phyloP scores from a whole-genome alignment of 2,888 invertebrate genomes.

The Bhutanitis thaidina region DNA sequence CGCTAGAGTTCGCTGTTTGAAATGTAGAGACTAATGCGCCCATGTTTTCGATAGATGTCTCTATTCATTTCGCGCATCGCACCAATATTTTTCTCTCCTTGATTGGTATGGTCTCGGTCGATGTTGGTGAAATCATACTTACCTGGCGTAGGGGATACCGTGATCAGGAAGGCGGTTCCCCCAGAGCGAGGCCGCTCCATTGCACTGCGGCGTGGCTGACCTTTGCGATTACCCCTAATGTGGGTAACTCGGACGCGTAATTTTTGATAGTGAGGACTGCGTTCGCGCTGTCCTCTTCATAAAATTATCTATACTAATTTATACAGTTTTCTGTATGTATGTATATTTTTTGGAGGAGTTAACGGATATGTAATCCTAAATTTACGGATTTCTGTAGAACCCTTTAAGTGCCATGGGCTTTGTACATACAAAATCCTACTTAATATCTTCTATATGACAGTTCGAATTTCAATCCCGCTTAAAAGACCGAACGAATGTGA shows the following conservation, averaged over 20 bases:
- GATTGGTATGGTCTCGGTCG: background rate
- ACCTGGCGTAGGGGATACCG: constrained; percentile 7
- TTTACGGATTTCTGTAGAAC: no score
- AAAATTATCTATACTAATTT: background rate
- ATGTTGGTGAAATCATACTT: background rate
- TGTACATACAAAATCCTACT: no score
- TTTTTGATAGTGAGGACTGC: background rate
- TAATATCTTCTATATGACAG: no score
- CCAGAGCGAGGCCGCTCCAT: constrained; percentile 13
- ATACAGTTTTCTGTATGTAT: no score
- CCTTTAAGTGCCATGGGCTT: no score
- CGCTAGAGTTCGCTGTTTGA: background rate
- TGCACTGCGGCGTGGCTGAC: constrained; percentile 14
- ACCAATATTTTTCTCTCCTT: background rate
- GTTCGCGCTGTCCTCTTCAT: constrained; percentile 1
- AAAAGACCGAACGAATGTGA: no score
- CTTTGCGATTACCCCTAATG: background rate
- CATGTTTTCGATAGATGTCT: background rate
- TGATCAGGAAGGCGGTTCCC: constrained; percentile 8
- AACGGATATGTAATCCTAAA: no score
- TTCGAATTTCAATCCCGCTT: no score
- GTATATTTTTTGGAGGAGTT: no score
- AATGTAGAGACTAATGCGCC: background rate
- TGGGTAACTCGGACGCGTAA: background rate
- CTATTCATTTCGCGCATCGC: background rate